phyloP scores from a whole-genome alignment of 2,888 invertebrate species.

The Hypomecis atomaria region DNA sequence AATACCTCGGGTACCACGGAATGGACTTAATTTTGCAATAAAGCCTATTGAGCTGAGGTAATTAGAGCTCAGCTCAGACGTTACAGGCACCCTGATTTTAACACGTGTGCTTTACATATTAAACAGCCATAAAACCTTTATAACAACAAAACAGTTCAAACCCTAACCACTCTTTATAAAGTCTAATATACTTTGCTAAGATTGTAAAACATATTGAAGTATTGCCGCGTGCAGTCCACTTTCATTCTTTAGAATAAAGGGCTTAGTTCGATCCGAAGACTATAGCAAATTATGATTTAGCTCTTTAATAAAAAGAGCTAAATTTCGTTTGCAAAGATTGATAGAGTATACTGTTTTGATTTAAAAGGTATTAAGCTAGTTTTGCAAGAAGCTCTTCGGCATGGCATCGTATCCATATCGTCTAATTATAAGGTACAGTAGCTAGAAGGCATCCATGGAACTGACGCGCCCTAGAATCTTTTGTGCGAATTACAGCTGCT shows the following conservation, averaged over 20 bases:
- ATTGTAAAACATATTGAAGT: neutral
- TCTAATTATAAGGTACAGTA: constrained; percentile 80
- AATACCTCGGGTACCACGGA: constrained; percentile 56
- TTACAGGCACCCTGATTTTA: constrained; percentile 81
- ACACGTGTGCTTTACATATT: constrained; percentile 56
- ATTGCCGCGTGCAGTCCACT: neutral
- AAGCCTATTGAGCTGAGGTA: constrained; percentile 68
- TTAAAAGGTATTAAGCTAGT: constrained; percentile 67
- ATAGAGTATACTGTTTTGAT: constrained; percentile 2
- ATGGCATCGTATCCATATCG: constrained; percentile 81
- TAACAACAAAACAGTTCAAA: neutral
- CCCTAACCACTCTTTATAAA: neutral
- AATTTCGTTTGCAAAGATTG: neutral
- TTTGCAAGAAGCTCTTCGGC: constrained; percentile 78
- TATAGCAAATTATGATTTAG: constrained; percentile 7
- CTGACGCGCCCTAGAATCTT: constrained; percentile 54
- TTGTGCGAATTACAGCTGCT: constrained; percentile 41
- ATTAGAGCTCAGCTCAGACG: constrained; percentile 78
- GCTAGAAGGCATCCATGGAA: constrained; percentile 45
- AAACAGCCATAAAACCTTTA: constrained; percentile 28
- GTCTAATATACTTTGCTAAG: constrained; percentile 6
- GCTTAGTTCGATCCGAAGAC: neutral
- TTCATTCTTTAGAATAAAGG: constrained; percentile 1
- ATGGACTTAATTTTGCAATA: constrained; percentile 73
- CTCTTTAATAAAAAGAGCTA: neutral